phyloP scores from a whole-genome alignment of 2,888 invertebrate genomes.

The Agrochola litura region DNA sequence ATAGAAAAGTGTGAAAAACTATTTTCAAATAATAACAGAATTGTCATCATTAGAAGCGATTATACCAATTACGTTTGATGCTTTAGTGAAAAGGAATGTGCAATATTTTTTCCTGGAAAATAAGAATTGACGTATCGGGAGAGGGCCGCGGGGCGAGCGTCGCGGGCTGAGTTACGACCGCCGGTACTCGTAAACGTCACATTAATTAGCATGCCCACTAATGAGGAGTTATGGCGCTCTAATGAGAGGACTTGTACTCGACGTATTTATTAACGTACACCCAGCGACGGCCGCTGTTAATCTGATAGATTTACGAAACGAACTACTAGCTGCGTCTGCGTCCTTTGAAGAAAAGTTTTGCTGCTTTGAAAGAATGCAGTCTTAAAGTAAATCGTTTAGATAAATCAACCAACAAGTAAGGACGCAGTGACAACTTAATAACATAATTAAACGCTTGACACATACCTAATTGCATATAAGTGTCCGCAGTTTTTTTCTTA shows the following conservation, averaged over 20 bases:
- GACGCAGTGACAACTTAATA: slow-evolving; percentile 57
- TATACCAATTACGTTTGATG: slow-evolving; percentile 68
- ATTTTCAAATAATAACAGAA: slow-evolving; percentile 38
- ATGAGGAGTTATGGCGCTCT: slow-evolving; percentile 90
- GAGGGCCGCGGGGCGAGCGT: slow-evolving; percentile 58
- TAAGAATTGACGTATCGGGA: slow-evolving; percentile 68
- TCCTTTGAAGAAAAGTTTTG: slow-evolving; percentile 24
- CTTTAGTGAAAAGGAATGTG: slow-evolving; percentile 54
- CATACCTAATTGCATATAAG: slow-evolving; percentile 47
- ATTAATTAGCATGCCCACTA: slow-evolving; percentile 90
- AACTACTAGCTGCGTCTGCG: slow-evolving; percentile 24
- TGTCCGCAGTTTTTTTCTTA: slow-evolving; percentile 36
- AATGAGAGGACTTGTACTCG: slow-evolving; percentile 87
- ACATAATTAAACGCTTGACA: slow-evolving; percentile 52
- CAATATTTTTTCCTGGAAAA: slow-evolving; percentile 56
- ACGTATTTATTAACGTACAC: slow-evolving; percentile 76
- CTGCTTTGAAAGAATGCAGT: slow-evolving; percentile 32
- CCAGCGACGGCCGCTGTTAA: slow-evolving; percentile 65
- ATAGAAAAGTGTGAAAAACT: slow-evolving; percentile 24
- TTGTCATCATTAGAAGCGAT: slow-evolving; percentile 30
- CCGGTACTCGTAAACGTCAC: slow-evolving; percentile 87
- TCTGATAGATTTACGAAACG: slow-evolving; percentile 70
- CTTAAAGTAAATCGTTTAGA: slow-evolving; percentile 34
- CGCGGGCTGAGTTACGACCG: slow-evolving; percentile 75
- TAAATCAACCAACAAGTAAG: slow-evolving; percentile 48